Conservation (phyloP, 2,888 invertebrate genomes). For the Desoria tigrina region DNA sequence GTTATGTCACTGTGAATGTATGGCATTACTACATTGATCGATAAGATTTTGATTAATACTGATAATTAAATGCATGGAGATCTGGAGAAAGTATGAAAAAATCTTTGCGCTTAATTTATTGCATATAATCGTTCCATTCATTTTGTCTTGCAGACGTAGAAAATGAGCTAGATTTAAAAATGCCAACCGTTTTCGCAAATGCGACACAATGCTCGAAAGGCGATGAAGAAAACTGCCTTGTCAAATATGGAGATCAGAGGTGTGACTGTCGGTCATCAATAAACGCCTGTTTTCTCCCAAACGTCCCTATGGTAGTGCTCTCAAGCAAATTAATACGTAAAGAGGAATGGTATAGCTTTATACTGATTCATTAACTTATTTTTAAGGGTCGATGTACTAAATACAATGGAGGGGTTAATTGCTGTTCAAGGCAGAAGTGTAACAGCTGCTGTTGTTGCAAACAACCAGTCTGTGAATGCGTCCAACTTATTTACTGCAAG, state of each 20-base stretch:
- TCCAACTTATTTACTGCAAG: slow-evolving; percentile 13
- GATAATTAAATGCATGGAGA: no score
- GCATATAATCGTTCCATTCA: no score
- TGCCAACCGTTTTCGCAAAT: neutral
- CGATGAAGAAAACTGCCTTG: slow-evolving; percentile 15
- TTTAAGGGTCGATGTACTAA: slow-evolving; percentile 12
- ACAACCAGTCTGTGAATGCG: slow-evolving; percentile 20
- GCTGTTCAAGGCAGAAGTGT: slow-evolving; percentile 8
- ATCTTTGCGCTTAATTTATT: no score
- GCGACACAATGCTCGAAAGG: slow-evolving; percentile 3
- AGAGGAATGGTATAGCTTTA: neutral
- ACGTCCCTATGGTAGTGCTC: neutral
- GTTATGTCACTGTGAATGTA: no score
- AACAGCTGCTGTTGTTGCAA: slow-evolving; percentile 23
- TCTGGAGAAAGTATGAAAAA: no score
- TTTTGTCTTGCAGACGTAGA: neutral
- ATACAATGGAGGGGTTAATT: slow-evolving; percentile 14
- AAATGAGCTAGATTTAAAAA: neutral
- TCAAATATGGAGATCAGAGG: slow-evolving; percentile 7
- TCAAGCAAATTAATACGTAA: neutral
- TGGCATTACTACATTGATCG: no score
- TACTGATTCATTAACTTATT: neutral
- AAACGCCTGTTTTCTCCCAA: slow-evolving; percentile 12
- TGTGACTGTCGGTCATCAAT: slow-evolving; percentile 17
- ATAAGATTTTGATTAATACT: no score